Base-by-base conservation (phyloP, 2,888 invertebrate genomes). In the Mesorhabditis sp. region DNA sequence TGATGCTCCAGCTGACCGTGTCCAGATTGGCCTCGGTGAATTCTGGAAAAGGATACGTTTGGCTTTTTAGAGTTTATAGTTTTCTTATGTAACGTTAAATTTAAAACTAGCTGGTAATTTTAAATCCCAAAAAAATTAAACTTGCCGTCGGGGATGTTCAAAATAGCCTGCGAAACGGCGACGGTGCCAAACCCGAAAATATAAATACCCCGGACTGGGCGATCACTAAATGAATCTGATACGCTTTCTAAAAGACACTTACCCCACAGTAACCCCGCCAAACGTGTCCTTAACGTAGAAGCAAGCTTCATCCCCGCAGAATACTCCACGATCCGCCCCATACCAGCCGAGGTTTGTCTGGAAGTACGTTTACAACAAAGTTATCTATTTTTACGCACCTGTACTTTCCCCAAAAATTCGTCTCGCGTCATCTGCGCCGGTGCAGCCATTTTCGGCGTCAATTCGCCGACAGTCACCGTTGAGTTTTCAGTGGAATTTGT, bases 271-370 rank as follows among this genome's bases (percentile, higher is more conserved):
- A 50, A 50, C 58, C n/a, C 58, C 58, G 7, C 58, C 58, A 50
- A 50, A 50, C 7, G 58, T 50, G 58, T 50, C 58, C n/a, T 50
- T 50, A n/a, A 50, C 58, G n/a, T 50, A 50, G n/a, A 50, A 50
- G 58, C 58, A 50, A 50, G 7, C 58, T 50, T 50, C 58, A 13
- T n/a, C n/a, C 10, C n/a, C 10, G 58, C 58, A 50, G n/a, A 50
- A 50, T 10, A 50, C n/a, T 50, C 58, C 58, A 13, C 58, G 58
- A 50, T 50, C 58, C 58, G 58, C 58, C n/a, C 58, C 58, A 50
- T 50, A 50, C 58, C 58, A 50, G n/a, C 58, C 58, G n/a, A 50
- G 58, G 7, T 50, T 10, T 50, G 7, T n/a, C 58, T 50, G n/a
- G 58, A 50, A 50, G 58, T 50, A 28, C 28, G 28, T 28, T 28